Percentiles rank a stretch among this genome's conserved stretches.
phyloP scores from a whole-genome alignment of 2,797 vertebrate genomes.

The Hydrocynus forskahlii region DNA sequence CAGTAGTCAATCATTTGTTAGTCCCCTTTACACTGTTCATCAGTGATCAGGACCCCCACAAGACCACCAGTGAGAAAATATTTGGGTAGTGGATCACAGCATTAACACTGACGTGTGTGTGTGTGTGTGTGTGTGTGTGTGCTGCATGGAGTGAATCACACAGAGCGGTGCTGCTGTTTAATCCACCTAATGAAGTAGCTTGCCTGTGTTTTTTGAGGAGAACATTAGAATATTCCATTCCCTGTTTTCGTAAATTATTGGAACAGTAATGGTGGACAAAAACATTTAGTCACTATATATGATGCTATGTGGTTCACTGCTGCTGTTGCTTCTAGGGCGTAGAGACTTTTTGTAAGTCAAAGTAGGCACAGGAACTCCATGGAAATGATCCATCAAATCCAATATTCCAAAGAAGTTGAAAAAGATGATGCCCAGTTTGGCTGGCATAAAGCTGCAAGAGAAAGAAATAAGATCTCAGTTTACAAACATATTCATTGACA shows the following conservation, averaged over 20 bases:
- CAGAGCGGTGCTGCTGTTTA: too few relatives aligned
- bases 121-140: too few relatives aligned
- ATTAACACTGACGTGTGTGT: too few relatives aligned
- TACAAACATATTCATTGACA: background rate
- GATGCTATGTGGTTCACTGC: slow-evolving; percentile 29
- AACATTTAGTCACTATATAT: slow-evolving; percentile 36
- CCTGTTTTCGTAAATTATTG: background rate
- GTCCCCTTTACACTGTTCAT: too few relatives aligned
- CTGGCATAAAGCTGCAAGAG: slow-evolving; percentile 54
- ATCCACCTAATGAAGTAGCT: too few relatives aligned
- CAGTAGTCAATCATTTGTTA: too few relatives aligned
- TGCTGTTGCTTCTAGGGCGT: slow-evolving; percentile 3
- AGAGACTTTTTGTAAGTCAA: slow-evolving; percentile 45
- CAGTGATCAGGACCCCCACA: too few relatives aligned
- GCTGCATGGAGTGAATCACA: too few relatives aligned
- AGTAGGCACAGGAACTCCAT: slow-evolving; percentile 40
- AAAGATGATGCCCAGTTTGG: slow-evolving; percentile 57
- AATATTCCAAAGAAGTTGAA: slow-evolving; percentile 57
- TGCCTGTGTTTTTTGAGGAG: too few relatives aligned
- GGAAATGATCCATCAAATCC: slow-evolving; percentile 57
- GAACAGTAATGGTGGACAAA: background rate
- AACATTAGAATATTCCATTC: too few relatives aligned
- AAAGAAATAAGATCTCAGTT: background rate
- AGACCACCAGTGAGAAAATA: too few relatives aligned
- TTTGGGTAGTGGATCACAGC: too few relatives aligned